These are phyloP conservation scores for Mimas tiliae DNA, from an alignment of 2,888 invertebrate species.

Conservation along the genomic window DNA sequence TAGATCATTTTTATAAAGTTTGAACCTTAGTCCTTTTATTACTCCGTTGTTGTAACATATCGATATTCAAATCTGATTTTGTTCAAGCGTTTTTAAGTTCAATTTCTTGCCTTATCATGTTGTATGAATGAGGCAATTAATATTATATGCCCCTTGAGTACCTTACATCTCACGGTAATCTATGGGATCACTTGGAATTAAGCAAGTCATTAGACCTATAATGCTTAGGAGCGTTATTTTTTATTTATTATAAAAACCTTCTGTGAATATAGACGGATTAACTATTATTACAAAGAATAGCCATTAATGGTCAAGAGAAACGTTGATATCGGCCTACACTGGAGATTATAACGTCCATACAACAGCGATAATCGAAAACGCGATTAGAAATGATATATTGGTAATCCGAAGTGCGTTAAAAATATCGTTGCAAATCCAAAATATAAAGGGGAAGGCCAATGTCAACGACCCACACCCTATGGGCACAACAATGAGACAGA, in stretches of 20 bases:
- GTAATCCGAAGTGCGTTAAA: slow-evolving; percentile 72
- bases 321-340: slow-evolving; percentile 45
- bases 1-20: neutral
- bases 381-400: slow-evolving; percentile 72
- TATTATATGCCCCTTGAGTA: neutral
- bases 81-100: neutral
- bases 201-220: neutral
- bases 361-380: slow-evolving; percentile 50
- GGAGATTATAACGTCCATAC: slow-evolving; percentile 54
- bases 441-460: slow-evolving; percentile 75
- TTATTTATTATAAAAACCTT: neutral
- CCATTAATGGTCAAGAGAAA: slow-evolving; percentile 37
- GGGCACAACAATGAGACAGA: slow-evolving; percentile 72
- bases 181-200: neutral
- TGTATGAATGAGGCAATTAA: slow-evolving; percentile 16
- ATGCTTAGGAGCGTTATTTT: neutral
- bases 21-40: neutral
- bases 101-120: neutral
- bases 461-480: slow-evolving; percentile 81
- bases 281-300: slow-evolving; percentile 2
- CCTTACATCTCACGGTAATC: neutral
- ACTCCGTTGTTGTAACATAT: neutral
- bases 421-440: slow-evolving; percentile 73
- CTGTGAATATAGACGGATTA: neutral
- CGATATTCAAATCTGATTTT: neutral